Evolutionary conservation across 2,113 vertebrate species (phyloP).

Genomic region (Boulengeromyrus knoepffleri): DNA sequence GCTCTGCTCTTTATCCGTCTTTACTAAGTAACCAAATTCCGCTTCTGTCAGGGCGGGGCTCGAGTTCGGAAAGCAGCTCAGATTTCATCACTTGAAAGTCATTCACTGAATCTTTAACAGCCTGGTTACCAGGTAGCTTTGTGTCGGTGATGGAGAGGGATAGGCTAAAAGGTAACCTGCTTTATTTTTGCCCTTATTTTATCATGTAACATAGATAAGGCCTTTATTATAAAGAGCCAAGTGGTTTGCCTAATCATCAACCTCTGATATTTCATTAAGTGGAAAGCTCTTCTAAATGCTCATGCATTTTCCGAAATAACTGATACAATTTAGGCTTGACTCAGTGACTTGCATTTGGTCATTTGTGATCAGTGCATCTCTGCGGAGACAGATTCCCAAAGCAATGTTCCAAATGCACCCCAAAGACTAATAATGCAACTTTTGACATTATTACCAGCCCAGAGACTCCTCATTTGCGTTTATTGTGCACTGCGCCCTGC

Average conservation of each 20-base stretch:
- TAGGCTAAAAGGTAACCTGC: background rate
- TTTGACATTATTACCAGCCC: background rate
- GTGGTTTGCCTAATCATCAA: conserved; percentile 16
- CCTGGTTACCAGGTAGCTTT: background rate
- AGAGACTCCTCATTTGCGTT: background rate
- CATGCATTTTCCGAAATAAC: background rate
- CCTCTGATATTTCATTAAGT: conserved; percentile 20
- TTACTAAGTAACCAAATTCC: background rate
- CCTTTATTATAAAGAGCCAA: conserved; percentile 24
- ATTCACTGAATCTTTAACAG: background rate
- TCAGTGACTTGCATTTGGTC: background rate
- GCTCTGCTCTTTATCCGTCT: background rate
- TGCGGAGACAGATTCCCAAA: background rate
- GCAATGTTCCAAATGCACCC: background rate
- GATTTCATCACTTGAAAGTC: background rate
- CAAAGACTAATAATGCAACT: background rate
- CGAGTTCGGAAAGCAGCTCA: background rate
- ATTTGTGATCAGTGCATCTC: background rate
- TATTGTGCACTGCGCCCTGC: background rate
- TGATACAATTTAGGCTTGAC: conserved; percentile 1
- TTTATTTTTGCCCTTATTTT: conserved; percentile 1
- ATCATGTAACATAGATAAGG: conserved; percentile 15
- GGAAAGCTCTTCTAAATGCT: background rate
- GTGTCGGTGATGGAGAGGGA: background rate
- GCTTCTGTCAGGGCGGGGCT: background rate